These are phyloP conservation scores for Musca domestica DNA, from an alignment of 1,140 invertebrate genomes.

Conservation along the genomic window DNA sequence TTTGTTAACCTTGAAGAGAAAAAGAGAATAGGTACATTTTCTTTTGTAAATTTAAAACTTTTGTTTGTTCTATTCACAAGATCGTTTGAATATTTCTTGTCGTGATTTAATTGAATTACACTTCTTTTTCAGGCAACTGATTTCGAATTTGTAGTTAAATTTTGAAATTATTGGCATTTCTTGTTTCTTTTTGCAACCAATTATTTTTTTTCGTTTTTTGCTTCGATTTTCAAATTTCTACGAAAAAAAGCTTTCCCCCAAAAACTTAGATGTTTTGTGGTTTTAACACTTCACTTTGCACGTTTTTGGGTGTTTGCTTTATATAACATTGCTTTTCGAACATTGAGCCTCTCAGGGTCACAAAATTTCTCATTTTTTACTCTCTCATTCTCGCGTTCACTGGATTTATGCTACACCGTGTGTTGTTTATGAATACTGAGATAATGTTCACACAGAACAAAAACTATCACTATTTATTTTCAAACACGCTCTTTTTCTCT, in stretches of 20 bases:
- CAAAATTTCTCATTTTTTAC: no score
- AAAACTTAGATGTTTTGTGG: neutral
- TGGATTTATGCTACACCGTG: no score
- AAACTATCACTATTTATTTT: no score
- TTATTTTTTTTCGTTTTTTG: neutral
- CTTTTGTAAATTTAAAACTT: neutral
- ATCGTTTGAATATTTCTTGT: neutral
- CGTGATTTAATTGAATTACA: neutral
- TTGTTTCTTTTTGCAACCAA: neutral
- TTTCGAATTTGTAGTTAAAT: neutral
- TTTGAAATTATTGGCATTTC: neutral
- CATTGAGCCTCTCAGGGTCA: no score
- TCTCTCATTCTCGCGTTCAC: no score
- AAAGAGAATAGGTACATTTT: neutral
- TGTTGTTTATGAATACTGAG: no score
- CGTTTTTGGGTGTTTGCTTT: conserved; percentile 20
- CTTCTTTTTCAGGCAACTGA: neutral
- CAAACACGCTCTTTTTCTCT: no score
- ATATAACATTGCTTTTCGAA: neutral
- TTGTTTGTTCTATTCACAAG: neutral
- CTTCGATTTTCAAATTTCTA: neutral
- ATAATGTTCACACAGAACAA: no score
- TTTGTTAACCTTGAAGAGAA: neutral
- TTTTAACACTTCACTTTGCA: neutral
- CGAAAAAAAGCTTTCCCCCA: neutral